phyloP scores from a whole-genome alignment of 2,888 invertebrate species.

The Lasioglossum vierecki region DNA sequence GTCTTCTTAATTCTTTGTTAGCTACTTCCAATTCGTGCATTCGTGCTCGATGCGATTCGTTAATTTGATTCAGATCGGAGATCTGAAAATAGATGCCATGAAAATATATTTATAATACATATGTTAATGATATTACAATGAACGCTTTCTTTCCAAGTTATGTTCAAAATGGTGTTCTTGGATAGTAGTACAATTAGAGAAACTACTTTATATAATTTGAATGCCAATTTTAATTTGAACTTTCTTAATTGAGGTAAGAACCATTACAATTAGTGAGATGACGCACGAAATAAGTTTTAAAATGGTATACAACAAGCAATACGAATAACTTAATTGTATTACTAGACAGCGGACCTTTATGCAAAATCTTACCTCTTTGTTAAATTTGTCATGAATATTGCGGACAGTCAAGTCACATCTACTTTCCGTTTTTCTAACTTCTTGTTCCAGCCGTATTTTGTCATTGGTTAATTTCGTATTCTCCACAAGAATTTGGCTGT shows the following conservation, averaged over 20 bases:
- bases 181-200: too few relatives aligned
- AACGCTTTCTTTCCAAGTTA: too few relatives aligned
- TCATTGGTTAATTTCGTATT: conserved; percentile 90
- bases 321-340: too few relatives aligned
- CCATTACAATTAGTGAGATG: too few relatives aligned
- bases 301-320: too few relatives aligned
- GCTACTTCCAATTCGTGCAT: conserved; percentile 82
- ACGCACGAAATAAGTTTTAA: too few relatives aligned
- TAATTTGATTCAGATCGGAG: conserved; percentile 85
- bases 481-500: conserved; percentile 90
- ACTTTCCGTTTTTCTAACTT: conserved; percentile 85
- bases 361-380: conserved; percentile 75
- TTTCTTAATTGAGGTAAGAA: too few relatives aligned
- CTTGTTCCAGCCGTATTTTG: conserved; percentile 88
- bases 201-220: too few relatives aligned
- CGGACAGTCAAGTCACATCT: conserved; percentile 76
- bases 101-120: not conserved
- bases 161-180: too few relatives aligned
- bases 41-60: conserved; percentile 83
- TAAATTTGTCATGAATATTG: conserved; percentile 79
- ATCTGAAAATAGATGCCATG: conserved; percentile 69
- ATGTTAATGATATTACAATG: not conserved
- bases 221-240: too few relatives aligned
- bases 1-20: conserved; percentile 82
- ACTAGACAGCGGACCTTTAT: too few relatives aligned